Percentiles rank a stretch among this genome's conserved stretches.
These are phyloP conservation scores for Hydrophis major DNA, from an alignment of 2,797 vertebrate genomes.

Conservation along the genomic window DNA sequence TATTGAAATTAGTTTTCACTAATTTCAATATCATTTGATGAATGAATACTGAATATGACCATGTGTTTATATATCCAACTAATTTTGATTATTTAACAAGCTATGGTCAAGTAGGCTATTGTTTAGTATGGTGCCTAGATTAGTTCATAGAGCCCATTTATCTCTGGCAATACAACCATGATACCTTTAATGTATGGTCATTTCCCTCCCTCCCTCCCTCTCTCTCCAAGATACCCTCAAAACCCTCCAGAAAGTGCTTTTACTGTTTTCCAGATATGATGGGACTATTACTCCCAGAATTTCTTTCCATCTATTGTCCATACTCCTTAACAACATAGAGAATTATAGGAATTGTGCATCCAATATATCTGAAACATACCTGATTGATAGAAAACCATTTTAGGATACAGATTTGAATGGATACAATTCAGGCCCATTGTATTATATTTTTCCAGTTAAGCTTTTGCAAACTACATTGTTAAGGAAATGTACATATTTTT, in stretches of 20 bases:
- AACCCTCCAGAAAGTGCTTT: not conserved
- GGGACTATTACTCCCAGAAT: not conserved
- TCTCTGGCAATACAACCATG: not conserved
- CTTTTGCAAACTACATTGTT: not conserved
- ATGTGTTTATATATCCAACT: not conserved
- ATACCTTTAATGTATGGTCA: not conserved
- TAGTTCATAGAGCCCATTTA: not conserved
- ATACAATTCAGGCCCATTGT: not conserved
- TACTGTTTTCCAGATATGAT: not conserved
- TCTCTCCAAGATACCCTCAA: not conserved
- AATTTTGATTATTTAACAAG: not conserved
- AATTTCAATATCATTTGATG: not conserved
- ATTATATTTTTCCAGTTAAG: not conserved
- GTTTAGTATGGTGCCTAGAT: not conserved
- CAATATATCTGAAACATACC: not conserved
- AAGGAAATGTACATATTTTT: not conserved
- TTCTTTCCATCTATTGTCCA: not conserved
- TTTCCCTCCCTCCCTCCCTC: not conserved
- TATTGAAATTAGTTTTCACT: not conserved
- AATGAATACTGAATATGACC: not conserved
- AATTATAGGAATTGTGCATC: not conserved
- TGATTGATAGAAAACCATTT: not conserved
- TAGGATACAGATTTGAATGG: not conserved
- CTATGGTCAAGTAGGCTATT: not conserved
- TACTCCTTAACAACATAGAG: not conserved